Base-by-base conservation (phyloP, 1,140 invertebrate species). In the Nilaparvata lugens region DNA sequence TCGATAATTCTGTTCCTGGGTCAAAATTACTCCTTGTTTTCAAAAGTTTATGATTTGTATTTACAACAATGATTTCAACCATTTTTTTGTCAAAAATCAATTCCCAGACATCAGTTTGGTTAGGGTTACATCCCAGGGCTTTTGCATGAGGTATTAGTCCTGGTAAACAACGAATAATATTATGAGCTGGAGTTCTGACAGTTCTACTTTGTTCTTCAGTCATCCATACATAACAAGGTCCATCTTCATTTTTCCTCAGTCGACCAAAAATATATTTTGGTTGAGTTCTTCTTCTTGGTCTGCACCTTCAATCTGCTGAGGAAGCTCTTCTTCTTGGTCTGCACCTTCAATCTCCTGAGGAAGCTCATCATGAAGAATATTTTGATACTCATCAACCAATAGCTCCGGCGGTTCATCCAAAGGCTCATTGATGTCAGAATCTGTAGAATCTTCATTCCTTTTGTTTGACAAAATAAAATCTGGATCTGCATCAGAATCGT, bases 1-100 rank as follows among this genome's bases (percentile, higher is more conserved):
- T 42, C 19, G 2, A 24, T 25, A 42, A 31, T 3, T 40, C 31
- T 3, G 28, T 28, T 6, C 4, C 42, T 25, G 13, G 18, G 5
- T 3, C 21, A 9, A 53, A 14, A 18, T 40, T 23, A 14, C 19
- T 38, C 38, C 52, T 55, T 40, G 19, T 38, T 56, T 13, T 7
- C 18, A n/a, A 21, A 13, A 61, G 24, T 40, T 61, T 53, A 21
- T 58, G 19, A 24, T 61, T 61, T 13, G 59, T 61, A 18, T 61
- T 24, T 5, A 56, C 19, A 4, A 61, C 59, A 24, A 63, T 55
- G 38, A 24, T 60, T 7, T 7, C 51, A 42, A 60, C 42, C 14
- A 55, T 55, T 48, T 55, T 16, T 21, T 42, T 14, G 45, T 51
- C 43, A 35, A 62, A 31, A n/a, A 58, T 40, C 21, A 62, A 52